Conservation (phyloP, 2,113 vertebrate species). For the Clarias magur region DNA sequence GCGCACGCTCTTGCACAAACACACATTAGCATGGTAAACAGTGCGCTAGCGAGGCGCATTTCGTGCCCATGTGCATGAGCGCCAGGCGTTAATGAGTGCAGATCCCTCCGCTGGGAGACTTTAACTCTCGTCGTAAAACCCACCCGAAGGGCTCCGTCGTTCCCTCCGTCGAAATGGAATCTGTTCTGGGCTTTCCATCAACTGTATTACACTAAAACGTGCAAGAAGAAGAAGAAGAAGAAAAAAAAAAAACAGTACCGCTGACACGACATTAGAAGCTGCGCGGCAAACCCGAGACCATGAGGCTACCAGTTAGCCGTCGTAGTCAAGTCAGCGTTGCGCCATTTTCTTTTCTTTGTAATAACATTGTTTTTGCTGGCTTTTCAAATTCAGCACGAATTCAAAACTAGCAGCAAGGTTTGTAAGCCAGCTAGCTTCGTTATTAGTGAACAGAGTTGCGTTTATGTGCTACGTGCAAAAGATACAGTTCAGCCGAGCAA, state of each 20-base stretch:
- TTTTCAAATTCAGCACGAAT: no score
- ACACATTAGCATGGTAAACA: constrained; percentile 41
- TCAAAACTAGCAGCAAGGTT: neutral
- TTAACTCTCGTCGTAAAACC: constrained; percentile 32
- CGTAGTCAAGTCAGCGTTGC: no score
- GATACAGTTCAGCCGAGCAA: neutral
- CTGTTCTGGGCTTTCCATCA: neutral
- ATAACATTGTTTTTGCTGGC: no score
- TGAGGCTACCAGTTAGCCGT: no score
- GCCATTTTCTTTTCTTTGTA: no score
- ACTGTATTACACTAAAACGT: neutral
- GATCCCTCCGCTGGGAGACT: constrained; percentile 34
- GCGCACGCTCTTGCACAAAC: neutral
- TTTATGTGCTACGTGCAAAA: neutral
- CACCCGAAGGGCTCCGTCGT: constrained; percentile 25
- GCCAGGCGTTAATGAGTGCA: constrained; percentile 36
- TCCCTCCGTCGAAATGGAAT: neutral
- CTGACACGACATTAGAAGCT: no score
- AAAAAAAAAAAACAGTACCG: no score
- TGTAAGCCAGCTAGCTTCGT: neutral
- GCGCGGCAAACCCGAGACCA: no score
- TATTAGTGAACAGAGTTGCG: neutral
- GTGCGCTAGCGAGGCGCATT: neutral
- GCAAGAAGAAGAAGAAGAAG: no score
- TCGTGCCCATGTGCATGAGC: constrained; percentile 6